Evolutionary conservation across 2,113 vertebrate genomes (phyloP), one percentile per base, ranked within the genome.

Genomic region (Tychaedon coryphoeus): DNA sequence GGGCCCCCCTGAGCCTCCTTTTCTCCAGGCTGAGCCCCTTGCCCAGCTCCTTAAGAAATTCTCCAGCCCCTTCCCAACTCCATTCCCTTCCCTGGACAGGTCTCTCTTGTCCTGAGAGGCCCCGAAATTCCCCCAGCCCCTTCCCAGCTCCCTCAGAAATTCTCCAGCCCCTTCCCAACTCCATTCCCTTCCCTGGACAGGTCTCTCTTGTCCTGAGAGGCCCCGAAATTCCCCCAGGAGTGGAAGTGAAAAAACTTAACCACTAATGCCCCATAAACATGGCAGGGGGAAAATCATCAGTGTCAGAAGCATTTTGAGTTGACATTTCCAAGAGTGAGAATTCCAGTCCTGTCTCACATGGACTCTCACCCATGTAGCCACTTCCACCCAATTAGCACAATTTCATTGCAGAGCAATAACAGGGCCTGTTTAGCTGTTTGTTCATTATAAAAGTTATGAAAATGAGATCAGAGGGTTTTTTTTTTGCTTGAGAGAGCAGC

Each of bases 81-180:
- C 0, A 0, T 31, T 61, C 28, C 34, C 36, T 51, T 2, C 62
- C 28, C 20, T 53, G 74, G 25, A 42, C 0, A 0, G 9, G 19
- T 22, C 13, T 47, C 20, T 34, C 31, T 11, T 29, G 9, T 7
- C 38, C 20, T 12, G 28, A 60, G 19, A 10, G 8, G 8, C 28
- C 53, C 47, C 31, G 40, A 53, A 45, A 19, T 5, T 14, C 3
- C 31, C 53, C 17, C 24, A 45, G 28, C n/a, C n/a, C 33, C 62
- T 64, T 7, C 2, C 40, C 54, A 51, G 36, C 24, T 65, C 57
- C 31, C 53, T 65, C 65, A 79, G 36, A 22, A 8, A 12, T 33
- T 65, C 64, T n/a, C 11, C 64, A 66, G 23, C 23, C 23, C 33
- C 29, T 28, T 19, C 33, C 24, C 61, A 79, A 14, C 60, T 45